Conservation (phyloP, 2,797 vertebrate species). For the Parambassis ranga region DNA sequence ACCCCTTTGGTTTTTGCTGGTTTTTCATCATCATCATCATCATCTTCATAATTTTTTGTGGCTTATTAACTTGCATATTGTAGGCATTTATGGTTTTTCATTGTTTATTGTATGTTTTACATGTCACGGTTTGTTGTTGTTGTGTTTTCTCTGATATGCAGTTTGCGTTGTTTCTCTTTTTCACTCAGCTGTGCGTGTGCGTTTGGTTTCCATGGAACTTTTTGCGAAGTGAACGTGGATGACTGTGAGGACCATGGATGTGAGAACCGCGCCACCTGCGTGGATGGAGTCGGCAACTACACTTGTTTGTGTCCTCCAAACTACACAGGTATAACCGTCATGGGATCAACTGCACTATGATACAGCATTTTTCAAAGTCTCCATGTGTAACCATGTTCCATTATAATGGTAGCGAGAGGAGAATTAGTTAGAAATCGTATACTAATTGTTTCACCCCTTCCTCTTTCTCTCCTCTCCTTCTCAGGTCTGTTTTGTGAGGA, state of each 20-base stretch:
- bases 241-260: constrained; percentile 89
- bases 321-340: constrained; percentile 80
- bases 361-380: background rate
- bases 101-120: background rate
- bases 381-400: too few species aligned
- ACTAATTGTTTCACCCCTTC: background rate
- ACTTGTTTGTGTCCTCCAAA: constrained; percentile 85
- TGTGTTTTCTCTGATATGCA: too few species aligned
- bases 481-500: constrained; percentile 91
- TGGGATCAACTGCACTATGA: background rate
- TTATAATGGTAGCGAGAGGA: too few species aligned
- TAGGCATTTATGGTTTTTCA: accelerated
- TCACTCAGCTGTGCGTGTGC: constrained; percentile 85
- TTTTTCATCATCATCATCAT: too few species aligned
- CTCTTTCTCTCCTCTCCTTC: background rate
- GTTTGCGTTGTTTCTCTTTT: background rate
- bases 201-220: constrained; percentile 84
- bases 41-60: too few species aligned
- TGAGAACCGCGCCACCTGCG: constrained; percentile 87
- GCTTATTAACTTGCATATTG: too few species aligned
- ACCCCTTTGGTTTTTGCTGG: too few species aligned
- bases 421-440: background rate
- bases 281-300: constrained; percentile 86
- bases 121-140: background rate
- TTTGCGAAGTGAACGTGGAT: constrained; percentile 80